Conservation (phyloP, 2,888 invertebrate species). For the Ramazzottius varieornatus region DNA sequence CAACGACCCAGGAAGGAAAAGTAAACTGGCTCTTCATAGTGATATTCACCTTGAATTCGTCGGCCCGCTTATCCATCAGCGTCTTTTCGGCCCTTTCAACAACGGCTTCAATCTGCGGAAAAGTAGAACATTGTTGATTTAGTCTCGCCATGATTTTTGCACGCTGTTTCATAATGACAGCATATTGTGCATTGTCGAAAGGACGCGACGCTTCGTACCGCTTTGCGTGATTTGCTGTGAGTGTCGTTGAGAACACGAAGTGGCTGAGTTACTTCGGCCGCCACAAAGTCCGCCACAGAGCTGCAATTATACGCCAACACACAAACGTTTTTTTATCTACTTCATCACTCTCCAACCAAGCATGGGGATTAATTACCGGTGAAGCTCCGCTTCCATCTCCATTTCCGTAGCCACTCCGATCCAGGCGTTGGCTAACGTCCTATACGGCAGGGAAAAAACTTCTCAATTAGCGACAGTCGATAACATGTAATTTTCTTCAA, state of each 20-base stretch:
- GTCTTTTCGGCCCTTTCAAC: conserved; percentile 61
- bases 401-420: conserved; percentile 17
- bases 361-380: conserved; percentile 16
- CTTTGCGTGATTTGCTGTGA: conserved; percentile 3
- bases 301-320: background rate
- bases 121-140: background rate
- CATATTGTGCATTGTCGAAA: background rate
- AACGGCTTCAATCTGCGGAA: conserved; percentile 26
- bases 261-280: background rate
- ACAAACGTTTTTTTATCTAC: background rate
- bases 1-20: too few relatives aligned
- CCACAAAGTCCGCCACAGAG: background rate
- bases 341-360: too few relatives aligned
- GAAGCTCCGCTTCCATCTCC: conserved; percentile 20
- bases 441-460: background rate
- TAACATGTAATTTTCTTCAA: too few relatives aligned
- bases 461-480: too few relatives aligned
- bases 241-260: background rate
- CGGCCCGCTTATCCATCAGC: conserved; percentile 54
- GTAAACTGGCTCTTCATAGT: too few relatives aligned
- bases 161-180: background rate
- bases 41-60: conserved; percentile 48
- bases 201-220: background rate
- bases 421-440: conserved; percentile 10
- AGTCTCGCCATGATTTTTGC: background rate